Conservation (phyloP, 2,888 invertebrate species). For the Achlya flavicornis region DNA sequence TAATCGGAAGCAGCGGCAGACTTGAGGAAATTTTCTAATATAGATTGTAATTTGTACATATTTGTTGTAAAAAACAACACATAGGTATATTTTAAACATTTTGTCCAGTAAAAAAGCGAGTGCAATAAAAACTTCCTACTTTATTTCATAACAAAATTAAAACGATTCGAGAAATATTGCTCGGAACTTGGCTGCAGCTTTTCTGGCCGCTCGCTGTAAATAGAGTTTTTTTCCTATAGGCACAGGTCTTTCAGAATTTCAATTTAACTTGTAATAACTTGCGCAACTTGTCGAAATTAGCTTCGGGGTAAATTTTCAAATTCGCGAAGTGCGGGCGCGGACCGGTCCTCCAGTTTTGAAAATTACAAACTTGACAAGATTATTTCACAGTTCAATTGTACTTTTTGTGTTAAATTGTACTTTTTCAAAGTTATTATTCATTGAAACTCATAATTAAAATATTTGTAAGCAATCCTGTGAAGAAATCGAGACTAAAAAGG, state of each 20-base stretch:
- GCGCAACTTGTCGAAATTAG: conserved; percentile 66
- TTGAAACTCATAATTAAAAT: not conserved
- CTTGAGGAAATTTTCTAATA: too few relatives aligned
- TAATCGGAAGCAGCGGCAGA: too few relatives aligned
- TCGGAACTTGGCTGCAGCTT: conserved; percentile 35
- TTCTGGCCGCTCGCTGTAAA: conserved; percentile 27
- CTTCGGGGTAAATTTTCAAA: conserved; percentile 47
- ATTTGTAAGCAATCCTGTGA: not conserved
- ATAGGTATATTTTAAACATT: too few relatives aligned
- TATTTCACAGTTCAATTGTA: not conserved
- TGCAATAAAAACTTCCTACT: conserved; percentile 3
- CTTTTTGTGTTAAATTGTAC: not conserved
- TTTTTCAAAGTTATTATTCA: too few relatives aligned
- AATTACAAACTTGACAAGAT: conserved; percentile 25
- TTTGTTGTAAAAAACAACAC: too few relatives aligned
- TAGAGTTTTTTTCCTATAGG: conserved; percentile 42
- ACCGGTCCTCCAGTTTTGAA: conserved; percentile 29
- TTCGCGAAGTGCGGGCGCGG: conserved; percentile 27
- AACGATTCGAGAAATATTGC: conserved; percentile 35
- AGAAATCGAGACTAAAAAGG: too few relatives aligned
- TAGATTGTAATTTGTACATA: too few relatives aligned
- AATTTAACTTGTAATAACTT: conserved; percentile 78
- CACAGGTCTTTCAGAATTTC: conserved; percentile 62
- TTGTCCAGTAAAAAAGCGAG: not conserved
- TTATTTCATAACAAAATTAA: conserved; percentile 23